Evolutionary conservation across 2,113 vertebrate genomes (phyloP), one percentile per base, ranked within the genome.

Genomic region (Pollimyrus isidori): DNA sequence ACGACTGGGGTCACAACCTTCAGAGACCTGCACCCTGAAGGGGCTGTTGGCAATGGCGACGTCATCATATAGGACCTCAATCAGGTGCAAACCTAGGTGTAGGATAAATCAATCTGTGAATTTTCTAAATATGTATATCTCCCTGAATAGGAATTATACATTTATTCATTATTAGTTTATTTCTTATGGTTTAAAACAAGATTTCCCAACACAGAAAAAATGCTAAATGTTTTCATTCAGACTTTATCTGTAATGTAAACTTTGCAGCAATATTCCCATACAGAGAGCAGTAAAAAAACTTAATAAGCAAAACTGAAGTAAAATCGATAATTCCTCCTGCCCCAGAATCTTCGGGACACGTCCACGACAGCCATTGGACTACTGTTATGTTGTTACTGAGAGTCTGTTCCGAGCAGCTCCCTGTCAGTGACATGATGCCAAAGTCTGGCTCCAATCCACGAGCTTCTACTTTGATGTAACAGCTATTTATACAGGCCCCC

Each of bases 1-100:
- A 0, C 97, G 95, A 45, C 94, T 96, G 0, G 98, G 98, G 93
- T 99, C 98, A 1, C 98, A 99, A 88, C 98, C 98, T 92, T 99
- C 98, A 0, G 96, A 93, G 91, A 99, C 98, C 0, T 94, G 96
- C 88, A 99, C 98, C 10, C 96, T 95, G 95, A 99, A 99, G 0
- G 98, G 98, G 91, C 97, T 98, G 94, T 97, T 98, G 73, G 98
- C 97, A 56, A 98, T 96, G 0, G 94, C 93, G 0, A 96, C 97
- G 0, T 98, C 97, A 0, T 98, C 97, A 0, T 97, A 99, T 0
- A 96, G 93, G 89, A 98, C 97, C 93, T 99, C 97, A 76, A 99
- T 97, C 93, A 96, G 91, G 91, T 98, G 98, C 90, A 97, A 87
- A 3, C 98, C 98, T 99, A 93, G 35, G 15, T 80, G 73, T 19